Percentiles rank a stretch among this genome's conserved stretches.
phyloP scores from a whole-genome alignment of 2,113 vertebrate species.

The Cnemophilus loriae region DNA sequence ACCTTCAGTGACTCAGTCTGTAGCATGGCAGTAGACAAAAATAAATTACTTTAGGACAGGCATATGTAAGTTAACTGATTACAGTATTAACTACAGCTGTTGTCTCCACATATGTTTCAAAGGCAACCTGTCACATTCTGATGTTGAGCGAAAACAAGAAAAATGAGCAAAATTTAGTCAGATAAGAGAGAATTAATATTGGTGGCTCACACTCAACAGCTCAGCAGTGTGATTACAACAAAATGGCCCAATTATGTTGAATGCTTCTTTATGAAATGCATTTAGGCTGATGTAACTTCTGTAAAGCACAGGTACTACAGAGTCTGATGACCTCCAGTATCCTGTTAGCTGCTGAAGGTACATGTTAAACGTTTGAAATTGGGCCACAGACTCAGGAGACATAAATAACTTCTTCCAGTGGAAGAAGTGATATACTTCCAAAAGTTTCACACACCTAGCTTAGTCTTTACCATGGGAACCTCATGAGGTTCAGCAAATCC shows the following conservation, averaged over 20 bases:
- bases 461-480: neutral
- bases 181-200: neutral
- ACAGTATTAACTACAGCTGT: neutral
- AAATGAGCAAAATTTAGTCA: neutral
- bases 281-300: neutral
- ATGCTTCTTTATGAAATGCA: neutral
- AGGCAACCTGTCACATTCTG: neutral
- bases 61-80: neutral
- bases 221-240: neutral
- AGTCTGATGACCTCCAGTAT: neutral
- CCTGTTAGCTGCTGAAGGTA: neutral
- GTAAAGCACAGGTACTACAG: neutral
- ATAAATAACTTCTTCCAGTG: neutral
- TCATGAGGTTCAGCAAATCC: neutral
- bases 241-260: neutral
- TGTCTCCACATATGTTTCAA: neutral
- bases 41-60: neutral
- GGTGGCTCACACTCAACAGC: neutral
- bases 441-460: neutral
- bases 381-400: neutral
- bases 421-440: neutral
- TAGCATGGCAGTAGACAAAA: neutral
- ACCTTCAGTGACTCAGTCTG: neutral
- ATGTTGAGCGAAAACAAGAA: neutral
- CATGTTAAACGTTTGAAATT: neutral